A percentile compares a stretch with the other conserved stretches of the same genome.
phyloP scores from a whole-genome alignment of 2,888 invertebrate genomes.

The Agrochola lota region DNA sequence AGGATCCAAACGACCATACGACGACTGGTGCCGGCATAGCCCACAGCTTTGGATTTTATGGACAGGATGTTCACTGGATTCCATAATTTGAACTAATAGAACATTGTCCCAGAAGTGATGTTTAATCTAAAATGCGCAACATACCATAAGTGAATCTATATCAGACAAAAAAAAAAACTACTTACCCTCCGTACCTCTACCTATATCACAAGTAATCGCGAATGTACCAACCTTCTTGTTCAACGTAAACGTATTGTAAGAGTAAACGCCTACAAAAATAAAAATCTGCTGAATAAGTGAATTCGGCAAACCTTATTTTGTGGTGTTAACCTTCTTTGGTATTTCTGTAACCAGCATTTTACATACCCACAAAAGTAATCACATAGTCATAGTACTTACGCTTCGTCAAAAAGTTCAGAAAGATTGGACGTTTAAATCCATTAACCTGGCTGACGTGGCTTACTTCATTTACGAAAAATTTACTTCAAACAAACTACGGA shows the following conservation, averaged over 20 bases:
- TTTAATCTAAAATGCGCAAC: too few relatives aligned
- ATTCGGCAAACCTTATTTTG: neutral
- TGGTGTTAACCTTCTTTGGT: neutral
- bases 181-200: neutral
- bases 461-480: constrained; percentile 75
- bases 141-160: neutral
- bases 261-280: neutral
- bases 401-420: constrained; percentile 65
- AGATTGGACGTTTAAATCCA: constrained; percentile 67
- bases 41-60: neutral
- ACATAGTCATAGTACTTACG: constrained; percentile 13
- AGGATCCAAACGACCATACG: neutral
- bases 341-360: neutral
- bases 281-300: too few relatives aligned
- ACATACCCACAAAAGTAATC: constrained; percentile 12
- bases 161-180: neutral
- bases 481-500: constrained; percentile 72
- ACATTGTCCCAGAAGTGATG: neutral
- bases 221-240: neutral
- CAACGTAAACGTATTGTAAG: too few relatives aligned
- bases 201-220: neutral
- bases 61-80: neutral
- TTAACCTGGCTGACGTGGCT: constrained; percentile 69
- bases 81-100: neutral
- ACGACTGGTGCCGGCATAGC: neutral